Base-by-base conservation (phyloP, 2,888 invertebrate genomes). In the Phengaris alcon region DNA sequence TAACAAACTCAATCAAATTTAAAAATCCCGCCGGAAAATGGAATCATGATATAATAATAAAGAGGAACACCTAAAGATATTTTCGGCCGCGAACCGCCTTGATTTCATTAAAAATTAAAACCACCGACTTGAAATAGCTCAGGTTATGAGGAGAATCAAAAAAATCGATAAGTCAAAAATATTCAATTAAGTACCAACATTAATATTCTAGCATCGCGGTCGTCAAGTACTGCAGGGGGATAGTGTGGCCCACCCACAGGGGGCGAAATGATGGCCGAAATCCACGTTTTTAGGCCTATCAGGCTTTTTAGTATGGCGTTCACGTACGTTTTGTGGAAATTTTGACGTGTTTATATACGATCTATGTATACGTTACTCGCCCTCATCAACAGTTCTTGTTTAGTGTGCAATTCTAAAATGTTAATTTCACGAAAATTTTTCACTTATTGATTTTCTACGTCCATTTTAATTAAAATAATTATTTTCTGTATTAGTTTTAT, bases 211-310 rank as follows among this genome's bases (percentile, higher is more conserved):
- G 87, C 82, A 85, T 84, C 87, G 89, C 86, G 90, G 89, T 88
- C 88, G 90, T 88, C 88, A 91, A 90, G 91, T 86, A 88, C 82
- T 86, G 80, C 81, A 85, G 84, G 83, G 88, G 87, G 85, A 90
- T 91, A 90, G 90, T 90, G 86, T 86, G 83, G 84, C 78, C 78
- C 81, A 82, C 81, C 74, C 77, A 81, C 75, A 78, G 82, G 84
- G 81, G 82, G 82, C 78, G 82, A 85, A 83, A 83, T 85, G 86
- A 86, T 86, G 85, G 85, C 84, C 81, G 86, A 88, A 90, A 89
- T 87, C 81, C 87, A 84, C 89, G 89, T 92, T 93, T 93, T 92
- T 91, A 91, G 91, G 92, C 91, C 91, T 91, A 89, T 89, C 84
- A 83, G 85, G 85, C 88, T 89, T 91, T 91, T 91, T 90, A 90